A percentile compares a stretch with the other conserved stretches of the same genome.
Evolutionary conservation across 1,140 invertebrate species (phyloP).

Genomic region (Helicoverpa zea): DNA sequence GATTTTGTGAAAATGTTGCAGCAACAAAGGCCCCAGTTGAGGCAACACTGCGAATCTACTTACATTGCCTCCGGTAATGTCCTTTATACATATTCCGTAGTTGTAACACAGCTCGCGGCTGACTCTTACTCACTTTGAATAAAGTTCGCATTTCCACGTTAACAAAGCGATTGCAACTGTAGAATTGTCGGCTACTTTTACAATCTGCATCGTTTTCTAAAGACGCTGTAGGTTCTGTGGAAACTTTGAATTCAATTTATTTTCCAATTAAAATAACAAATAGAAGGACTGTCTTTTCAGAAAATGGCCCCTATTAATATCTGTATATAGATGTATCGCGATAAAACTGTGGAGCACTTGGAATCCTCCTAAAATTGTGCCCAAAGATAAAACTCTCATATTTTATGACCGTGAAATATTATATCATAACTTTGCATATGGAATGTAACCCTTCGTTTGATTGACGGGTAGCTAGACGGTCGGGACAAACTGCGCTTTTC

Average conservation of each 20-base stretch:
- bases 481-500: constrained; percentile 43
- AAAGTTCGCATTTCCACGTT: constrained; percentile 18
- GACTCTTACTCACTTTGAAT: constrained; percentile 42
- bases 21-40: constrained; percentile 6
- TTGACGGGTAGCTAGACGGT: constrained; percentile 31
- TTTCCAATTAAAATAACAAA: too few species aligned
- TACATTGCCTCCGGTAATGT: constrained; percentile 51
- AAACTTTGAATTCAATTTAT: neutral
- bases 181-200: constrained; percentile 24
- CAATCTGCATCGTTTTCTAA: constrained; percentile 24
- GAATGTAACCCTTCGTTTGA: constrained; percentile 43
- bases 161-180: constrained; percentile 32
- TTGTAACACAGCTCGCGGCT: constrained; percentile 24
- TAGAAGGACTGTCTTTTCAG: too few species aligned
- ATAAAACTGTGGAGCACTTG: constrained; percentile 11
- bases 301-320: neutral
- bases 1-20: constrained; percentile 36
- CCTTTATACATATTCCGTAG: constrained; percentile 48
- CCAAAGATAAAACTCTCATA: constrained; percentile 30
- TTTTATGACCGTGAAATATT: constrained; percentile 35
- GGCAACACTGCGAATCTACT: constrained; percentile 55
- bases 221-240: neutral
- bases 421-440: constrained; percentile 30
- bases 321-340: neutral
- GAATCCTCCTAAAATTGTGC: constrained; percentile 12